Percentiles rank a stretch among this genome's conserved stretches.
Evolutionary conservation across 2,797 vertebrate species (phyloP).

Genomic region (Epinephelus malabaricus): DNA sequence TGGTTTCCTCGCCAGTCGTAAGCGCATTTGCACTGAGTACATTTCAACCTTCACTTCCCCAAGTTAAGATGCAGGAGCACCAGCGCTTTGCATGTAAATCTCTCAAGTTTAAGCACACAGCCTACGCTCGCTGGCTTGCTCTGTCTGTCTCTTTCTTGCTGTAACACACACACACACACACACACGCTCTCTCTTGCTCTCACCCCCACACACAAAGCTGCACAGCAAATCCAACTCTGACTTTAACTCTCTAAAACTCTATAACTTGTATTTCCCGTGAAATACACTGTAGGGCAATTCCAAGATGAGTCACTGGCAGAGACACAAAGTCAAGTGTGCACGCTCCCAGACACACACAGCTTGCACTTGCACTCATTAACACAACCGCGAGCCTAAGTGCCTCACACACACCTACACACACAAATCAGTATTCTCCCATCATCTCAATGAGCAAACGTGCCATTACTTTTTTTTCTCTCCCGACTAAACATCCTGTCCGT

Average conservation of each 20-base stretch:
- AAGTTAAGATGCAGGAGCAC: conserved; percentile 80
- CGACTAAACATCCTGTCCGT: background rate
- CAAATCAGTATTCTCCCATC: conserved; percentile 33
- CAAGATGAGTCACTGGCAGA: conserved; percentile 57
- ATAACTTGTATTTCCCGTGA: conserved; percentile 67
- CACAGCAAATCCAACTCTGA: conserved; percentile 71
- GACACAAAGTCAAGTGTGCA: conserved; percentile 18
- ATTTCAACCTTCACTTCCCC: conserved; percentile 84
- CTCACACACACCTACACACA: conserved; percentile 29
- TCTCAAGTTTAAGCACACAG: conserved; percentile 80
- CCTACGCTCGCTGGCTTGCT: conserved; percentile 74
- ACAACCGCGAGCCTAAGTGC: conserved; percentile 16
- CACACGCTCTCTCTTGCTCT: background rate
- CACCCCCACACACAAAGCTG: conserved; percentile 52
- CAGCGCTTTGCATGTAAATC: conserved; percentile 84
- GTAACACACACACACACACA: conserved; percentile 31
- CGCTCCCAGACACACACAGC: conserved; percentile 15
- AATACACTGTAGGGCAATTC: conserved; percentile 65
- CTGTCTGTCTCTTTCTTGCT: conserved; percentile 57
- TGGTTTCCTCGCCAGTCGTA: conserved; percentile 80
- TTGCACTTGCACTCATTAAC: conserved; percentile 9
- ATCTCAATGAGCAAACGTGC: conserved; percentile 12
- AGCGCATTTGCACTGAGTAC: conserved; percentile 81
- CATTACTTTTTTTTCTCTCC: background rate
- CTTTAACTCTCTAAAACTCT: conserved; percentile 70